Evolutionary conservation across 2,888 invertebrate species (phyloP), one percentile per base, ranked within the genome.

Genomic region (Archaeoteleia sp.): DNA sequence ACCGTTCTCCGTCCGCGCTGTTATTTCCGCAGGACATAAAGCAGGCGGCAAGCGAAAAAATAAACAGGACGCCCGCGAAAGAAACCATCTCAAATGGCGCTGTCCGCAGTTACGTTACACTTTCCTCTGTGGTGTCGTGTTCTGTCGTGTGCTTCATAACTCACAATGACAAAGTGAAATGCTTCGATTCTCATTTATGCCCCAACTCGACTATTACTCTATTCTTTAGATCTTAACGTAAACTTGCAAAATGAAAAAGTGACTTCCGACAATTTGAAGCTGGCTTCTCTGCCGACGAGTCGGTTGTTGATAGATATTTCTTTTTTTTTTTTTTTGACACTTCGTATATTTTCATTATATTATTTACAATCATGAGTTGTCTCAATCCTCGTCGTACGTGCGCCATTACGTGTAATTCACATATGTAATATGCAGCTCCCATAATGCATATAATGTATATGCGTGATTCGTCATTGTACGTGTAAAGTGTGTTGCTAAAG

Each of bases 81-180:
- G 77, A 80, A 83, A 79, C 80, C 79, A 80, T 73, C 75, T 80
- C 82, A 82, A 82, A 81, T 77, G 75, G 71, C 37, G 27, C 29
- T 32, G 51, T 13, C 14, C 60, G 13, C 20, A 25, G 35, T 32
- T 34, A 20, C 20, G 49, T 14, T 9, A 34, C 20, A 30, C 10
- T 23, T 12, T 30, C 30, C 10, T 30, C 30, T 6, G 30, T 30
- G 20, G 3, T 20, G 30, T 30, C 30, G 10, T 30, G 30, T 30
- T 30, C 30, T 6, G 10, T 30, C 10, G 30, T 10, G 30, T 10
- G 9, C n/a, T 30, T 9, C 30, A 10, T 30, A 30, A 30, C 40
- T 48, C n/a, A 15, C 17, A 5, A 10, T 17, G 1, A 4, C 10
- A 25, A 30, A 43, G 13, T 8, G n/a, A 6, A 32, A 3, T 9